phyloP scores from a whole-genome alignment of 2,888 invertebrate genomes.

The Nesidiocoris tenuis region DNA sequence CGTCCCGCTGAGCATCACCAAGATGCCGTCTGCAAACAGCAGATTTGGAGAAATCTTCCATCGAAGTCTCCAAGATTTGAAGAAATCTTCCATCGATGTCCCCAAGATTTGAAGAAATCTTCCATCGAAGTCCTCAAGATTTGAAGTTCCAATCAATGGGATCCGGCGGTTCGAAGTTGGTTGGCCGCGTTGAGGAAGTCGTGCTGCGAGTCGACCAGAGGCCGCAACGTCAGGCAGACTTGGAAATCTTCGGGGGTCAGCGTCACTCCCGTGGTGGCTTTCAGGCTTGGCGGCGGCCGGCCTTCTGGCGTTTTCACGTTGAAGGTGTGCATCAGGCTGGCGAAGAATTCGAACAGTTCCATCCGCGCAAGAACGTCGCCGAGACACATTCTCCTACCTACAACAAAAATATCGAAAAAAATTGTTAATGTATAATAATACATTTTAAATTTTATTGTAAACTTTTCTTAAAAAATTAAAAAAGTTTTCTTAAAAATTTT shows the following conservation, averaged over 20 bases:
- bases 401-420: neutral
- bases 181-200: conserved; percentile 47
- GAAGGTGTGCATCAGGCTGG: conserved; percentile 79
- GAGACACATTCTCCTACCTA: conserved; percentile 78
- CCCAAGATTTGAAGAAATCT: no score
- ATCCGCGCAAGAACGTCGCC: conserved; percentile 85
- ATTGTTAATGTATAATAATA: no score
- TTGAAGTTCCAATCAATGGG: no score
- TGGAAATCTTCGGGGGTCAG: conserved; percentile 78
- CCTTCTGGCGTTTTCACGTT: conserved; percentile 71
- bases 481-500: no score
- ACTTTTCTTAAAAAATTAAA: no score
- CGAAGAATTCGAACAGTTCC: conserved; percentile 87
- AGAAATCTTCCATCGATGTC: no score
- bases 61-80: no score
- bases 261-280: conserved; percentile 81
- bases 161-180: conserved; percentile 45
- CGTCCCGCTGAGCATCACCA: no score
- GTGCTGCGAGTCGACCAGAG: conserved; percentile 45
- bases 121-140: no score
- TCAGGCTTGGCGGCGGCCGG: conserved; percentile 71
- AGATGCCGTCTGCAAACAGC: no score
- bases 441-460: no score
- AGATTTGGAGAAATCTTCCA: no score
- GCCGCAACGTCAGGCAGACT: conserved; percentile 58